phyloP scores from a whole-genome alignment of 2,797 vertebrate species.

The Falco naumanni region DNA sequence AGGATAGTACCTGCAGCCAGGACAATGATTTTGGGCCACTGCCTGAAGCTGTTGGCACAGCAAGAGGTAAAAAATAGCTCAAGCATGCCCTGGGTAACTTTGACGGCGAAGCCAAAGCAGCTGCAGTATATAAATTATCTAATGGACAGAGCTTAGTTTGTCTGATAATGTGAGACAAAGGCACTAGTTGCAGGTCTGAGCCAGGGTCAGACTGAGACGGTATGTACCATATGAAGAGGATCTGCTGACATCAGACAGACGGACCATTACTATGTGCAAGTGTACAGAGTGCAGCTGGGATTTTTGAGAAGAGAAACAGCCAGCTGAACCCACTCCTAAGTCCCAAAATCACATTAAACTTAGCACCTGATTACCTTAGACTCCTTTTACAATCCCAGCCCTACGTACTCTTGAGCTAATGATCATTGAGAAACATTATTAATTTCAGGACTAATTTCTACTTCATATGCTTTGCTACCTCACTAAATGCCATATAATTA shows the following conservation, averaged over 20 bases:
- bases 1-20: background rate
- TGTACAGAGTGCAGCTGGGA: background rate
- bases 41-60: background rate
- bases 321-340: background rate
- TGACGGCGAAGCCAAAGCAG: background rate
- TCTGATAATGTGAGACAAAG: background rate
- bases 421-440: background rate
- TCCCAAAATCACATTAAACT: background rate
- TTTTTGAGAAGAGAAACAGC: background rate
- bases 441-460: conserved; percentile 29
- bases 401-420: background rate
- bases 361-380: background rate
- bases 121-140: conserved; percentile 18
- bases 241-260: background rate
- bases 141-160: background rate
- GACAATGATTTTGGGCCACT: background rate
- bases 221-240: background rate
- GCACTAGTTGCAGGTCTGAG: background rate
- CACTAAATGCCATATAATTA: background rate
- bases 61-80: background rate
- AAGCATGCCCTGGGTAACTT: background rate
- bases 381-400: background rate
- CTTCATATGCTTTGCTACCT: background rate
- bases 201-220: background rate
- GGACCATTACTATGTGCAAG: background rate